These are phyloP conservation scores for Platorchestia sp. DNA, from an alignment of 1,140 invertebrate genomes.

Conservation along the genomic window DNA sequence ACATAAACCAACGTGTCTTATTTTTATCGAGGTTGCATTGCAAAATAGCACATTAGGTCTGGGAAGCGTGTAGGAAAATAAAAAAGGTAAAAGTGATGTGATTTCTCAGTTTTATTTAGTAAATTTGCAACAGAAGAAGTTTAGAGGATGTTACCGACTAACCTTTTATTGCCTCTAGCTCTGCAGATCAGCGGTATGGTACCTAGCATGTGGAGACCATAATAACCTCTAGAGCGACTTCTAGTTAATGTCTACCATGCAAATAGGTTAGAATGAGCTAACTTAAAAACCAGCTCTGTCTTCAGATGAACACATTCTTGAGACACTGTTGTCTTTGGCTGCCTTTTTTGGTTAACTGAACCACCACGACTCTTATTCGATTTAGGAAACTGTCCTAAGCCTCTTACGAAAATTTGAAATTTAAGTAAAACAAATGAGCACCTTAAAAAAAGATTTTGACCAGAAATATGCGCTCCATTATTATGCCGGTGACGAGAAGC, in stretches of 20 bases:
- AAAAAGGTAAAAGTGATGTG: conserved; percentile 33
- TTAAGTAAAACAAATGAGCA: neutral
- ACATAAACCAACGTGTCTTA: neutral
- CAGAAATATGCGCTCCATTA: neutral
- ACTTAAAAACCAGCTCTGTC: neutral
- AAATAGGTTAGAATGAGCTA: conserved; percentile 53
- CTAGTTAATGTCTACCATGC: conserved; percentile 54
- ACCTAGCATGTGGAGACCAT: conserved; percentile 62
- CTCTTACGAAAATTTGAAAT: neutral
- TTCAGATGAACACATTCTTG: conserved; percentile 7
- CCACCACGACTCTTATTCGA: neutral
- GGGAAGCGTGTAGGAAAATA: neutral
- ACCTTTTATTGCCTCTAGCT: conserved; percentile 67
- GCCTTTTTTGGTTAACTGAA: neutral
- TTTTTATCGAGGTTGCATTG: neutral
- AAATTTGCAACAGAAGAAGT: conserved; percentile 68
- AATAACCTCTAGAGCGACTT: conserved; percentile 61
- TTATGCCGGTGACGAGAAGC: neutral
- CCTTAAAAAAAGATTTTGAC: conserved; percentile 8
- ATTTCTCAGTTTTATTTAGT: conserved; percentile 67
- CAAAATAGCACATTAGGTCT: neutral
- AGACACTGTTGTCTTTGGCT: neutral
- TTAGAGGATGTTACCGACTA: conserved; percentile 67
- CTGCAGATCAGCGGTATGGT: conserved; percentile 63
- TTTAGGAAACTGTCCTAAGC: neutral